These are phyloP conservation scores for Prunella fulvescens DNA, from an alignment of 2,113 vertebrate species.

Conservation along the genomic window DNA sequence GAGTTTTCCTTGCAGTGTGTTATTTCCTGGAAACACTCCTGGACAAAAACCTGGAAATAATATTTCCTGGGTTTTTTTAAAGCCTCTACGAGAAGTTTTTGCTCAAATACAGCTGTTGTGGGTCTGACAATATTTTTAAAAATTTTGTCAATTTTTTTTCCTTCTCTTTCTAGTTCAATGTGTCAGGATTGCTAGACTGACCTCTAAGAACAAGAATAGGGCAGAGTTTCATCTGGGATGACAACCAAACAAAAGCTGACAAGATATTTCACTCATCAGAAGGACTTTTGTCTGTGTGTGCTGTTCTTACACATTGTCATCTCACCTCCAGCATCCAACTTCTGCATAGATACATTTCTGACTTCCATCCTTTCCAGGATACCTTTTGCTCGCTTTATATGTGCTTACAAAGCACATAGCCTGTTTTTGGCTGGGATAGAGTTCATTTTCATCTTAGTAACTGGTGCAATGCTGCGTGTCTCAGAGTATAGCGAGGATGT, in stretches of 20 bases:
- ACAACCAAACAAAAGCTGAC: background rate
- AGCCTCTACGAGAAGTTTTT: background rate
- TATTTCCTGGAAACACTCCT: background rate
- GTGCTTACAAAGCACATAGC: background rate
- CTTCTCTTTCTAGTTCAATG: background rate
- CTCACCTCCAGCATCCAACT: background rate
- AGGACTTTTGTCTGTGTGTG: rapidly evolving
- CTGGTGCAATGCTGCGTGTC: background rate
- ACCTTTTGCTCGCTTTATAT: background rate
- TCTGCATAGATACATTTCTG: background rate
- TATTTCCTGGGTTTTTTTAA: background rate
- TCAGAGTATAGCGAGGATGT: rapidly evolving
- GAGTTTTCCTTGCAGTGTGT: background rate
- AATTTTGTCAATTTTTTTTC: background rate
- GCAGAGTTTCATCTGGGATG: background rate
- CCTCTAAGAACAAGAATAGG: rapidly evolving
- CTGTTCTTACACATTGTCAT: rapidly evolving
- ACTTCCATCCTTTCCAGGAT: background rate
- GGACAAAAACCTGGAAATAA: background rate
- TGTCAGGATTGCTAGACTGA: background rate
- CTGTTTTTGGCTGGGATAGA: background rate
- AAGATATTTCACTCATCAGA: background rate
- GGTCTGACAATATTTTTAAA: background rate
- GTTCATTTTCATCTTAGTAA: background rate
- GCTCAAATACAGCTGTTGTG: background rate